Conservation (phyloP, 64 coral and sea anemone genomes). For the Actinia tenebrosa region DNA sequence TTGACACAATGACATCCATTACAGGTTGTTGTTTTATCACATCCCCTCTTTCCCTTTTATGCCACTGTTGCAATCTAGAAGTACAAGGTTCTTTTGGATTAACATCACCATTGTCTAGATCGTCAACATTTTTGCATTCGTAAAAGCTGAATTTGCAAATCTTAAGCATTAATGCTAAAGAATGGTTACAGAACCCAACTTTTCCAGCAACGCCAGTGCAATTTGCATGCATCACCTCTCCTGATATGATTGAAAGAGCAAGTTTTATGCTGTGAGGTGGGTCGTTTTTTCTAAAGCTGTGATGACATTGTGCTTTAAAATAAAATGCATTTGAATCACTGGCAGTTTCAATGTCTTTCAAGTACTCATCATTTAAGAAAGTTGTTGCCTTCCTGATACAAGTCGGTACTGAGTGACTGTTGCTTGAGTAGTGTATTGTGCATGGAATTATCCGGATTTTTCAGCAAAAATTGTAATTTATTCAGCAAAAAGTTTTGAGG, state of each 20-base stretch:
- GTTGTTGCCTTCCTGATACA: slow-evolving; percentile 33
- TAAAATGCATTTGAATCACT: slow-evolving; percentile 28
- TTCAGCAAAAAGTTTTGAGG: background rate
- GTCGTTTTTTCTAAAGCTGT: slow-evolving; percentile 45
- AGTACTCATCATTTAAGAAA: slow-evolving; percentile 33
- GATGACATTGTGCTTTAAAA: slow-evolving; percentile 29
- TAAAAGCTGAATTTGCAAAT: slow-evolving; percentile 53
- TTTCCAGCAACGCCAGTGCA: slow-evolving; percentile 34
- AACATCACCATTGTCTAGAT: slow-evolving; percentile 25
- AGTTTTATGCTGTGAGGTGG: slow-evolving; percentile 39
- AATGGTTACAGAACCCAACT: slow-evolving; percentile 37
- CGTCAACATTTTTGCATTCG: slow-evolving; percentile 31
- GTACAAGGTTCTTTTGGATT: slow-evolving; percentile 31
- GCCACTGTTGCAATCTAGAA: slow-evolving; percentile 48
- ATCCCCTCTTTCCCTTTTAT: slow-evolving; percentile 45
- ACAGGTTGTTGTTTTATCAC: slow-evolving; percentile 52
- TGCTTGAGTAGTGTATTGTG: background rate
- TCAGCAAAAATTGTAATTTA: too few relatives aligned
- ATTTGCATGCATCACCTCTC: slow-evolving; percentile 39
- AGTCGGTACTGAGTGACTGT: slow-evolving; percentile 27
- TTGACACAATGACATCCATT: slow-evolving; percentile 27
- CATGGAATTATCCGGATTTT: too few relatives aligned
- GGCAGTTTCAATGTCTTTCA: slow-evolving; percentile 28
- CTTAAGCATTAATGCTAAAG: slow-evolving; percentile 45
- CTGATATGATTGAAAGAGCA: slow-evolving; percentile 30